These are phyloP conservation scores for Cabera pusaria DNA, from an alignment of 2,888 invertebrate genomes.

Conservation along the genomic window DNA sequence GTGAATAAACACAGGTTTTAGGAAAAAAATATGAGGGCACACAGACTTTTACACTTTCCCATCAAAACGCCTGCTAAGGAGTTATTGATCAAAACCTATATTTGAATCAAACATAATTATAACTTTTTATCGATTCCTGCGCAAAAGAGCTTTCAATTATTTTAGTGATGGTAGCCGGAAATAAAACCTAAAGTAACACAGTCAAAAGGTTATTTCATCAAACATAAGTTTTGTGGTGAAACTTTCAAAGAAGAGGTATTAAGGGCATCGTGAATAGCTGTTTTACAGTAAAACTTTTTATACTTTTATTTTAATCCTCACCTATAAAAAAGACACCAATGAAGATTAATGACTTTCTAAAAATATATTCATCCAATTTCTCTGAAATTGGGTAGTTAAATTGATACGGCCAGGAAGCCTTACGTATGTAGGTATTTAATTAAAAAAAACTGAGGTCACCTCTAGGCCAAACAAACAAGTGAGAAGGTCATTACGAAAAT, in stretches of 20 bases:
- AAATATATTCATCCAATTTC: slow-evolving; percentile 15
- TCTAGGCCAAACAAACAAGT: slow-evolving; percentile 12
- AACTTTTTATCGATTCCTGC: no score
- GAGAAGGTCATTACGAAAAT: slow-evolving; percentile 4
- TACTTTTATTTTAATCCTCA: slow-evolving; percentile 21
- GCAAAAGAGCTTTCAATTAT: no score
- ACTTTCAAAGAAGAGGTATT: slow-evolving; percentile 14
- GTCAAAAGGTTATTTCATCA: slow-evolving; percentile 7
- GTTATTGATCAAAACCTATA: no score
- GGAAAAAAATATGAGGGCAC: no score
- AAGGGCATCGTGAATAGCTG: slow-evolving; percentile 13
- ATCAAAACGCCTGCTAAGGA: no score
- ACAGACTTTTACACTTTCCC: no score
- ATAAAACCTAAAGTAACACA: slow-evolving; percentile 25
- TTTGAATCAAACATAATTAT: no score
- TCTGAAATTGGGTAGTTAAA: slow-evolving; percentile 16
- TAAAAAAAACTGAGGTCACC: slow-evolving; percentile 8
- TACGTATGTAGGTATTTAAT: slow-evolving; percentile 2
- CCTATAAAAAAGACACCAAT: slow-evolving; percentile 23
- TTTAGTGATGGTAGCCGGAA: no score
- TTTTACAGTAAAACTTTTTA: slow-evolving; percentile 26
- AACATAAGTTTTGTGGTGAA: slow-evolving; percentile 7
- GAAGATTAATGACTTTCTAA: slow-evolving; percentile 26
- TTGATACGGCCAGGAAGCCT: slow-evolving; percentile 5
- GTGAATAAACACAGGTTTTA: no score